Percentiles rank a stretch among this genome's conserved stretches.
Evolutionary conservation across 2,113 vertebrate genomes (phyloP).

Genomic region (Pseudorhombus dupliciocellatus): DNA sequence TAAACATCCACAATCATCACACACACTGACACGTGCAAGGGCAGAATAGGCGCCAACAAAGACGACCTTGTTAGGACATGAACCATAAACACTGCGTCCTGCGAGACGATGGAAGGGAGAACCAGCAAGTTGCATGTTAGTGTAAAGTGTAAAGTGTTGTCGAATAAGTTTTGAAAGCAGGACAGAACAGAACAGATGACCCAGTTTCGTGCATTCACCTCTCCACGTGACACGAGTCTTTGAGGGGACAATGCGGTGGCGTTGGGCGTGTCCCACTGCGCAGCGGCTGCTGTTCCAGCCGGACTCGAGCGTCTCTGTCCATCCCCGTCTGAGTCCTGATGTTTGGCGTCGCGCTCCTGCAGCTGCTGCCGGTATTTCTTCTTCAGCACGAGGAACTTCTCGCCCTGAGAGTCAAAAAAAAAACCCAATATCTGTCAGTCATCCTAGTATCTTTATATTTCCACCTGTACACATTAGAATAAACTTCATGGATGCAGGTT

Average conservation of each 20-base stretch:
- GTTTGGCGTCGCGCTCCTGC: conserved; percentile 59
- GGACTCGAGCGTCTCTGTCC: conserved; percentile 11
- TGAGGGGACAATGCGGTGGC: background rate
- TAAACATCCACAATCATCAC: background rate
- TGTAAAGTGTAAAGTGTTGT: background rate
- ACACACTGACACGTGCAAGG: conserved; percentile 19
- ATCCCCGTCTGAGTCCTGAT: conserved; percentile 4
- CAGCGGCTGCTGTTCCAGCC: conserved; percentile 15
- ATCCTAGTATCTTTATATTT: too few species aligned
- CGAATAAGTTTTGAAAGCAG: too few species aligned
- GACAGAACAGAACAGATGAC: too few species aligned
- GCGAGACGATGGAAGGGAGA: background rate
- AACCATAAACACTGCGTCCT: conserved; percentile 21
- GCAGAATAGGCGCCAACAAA: conserved; percentile 38
- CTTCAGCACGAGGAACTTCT: conserved; percentile 83
- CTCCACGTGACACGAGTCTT: conserved; percentile 39
- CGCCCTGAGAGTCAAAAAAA: conserved; percentile 65
- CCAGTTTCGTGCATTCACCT: conserved; percentile 58
- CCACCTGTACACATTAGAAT: background rate
- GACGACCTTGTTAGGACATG: conserved; percentile 39
- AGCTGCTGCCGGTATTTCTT: conserved; percentile 81
- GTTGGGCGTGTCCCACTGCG: conserved; percentile 43
- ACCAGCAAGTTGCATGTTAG: background rate
- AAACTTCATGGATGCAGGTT: background rate
- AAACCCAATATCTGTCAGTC: background rate